These are phyloP conservation scores for Tylochromis polylepis DNA, from an alignment of 2,113 vertebrate genomes.

Conservation along the genomic window DNA sequence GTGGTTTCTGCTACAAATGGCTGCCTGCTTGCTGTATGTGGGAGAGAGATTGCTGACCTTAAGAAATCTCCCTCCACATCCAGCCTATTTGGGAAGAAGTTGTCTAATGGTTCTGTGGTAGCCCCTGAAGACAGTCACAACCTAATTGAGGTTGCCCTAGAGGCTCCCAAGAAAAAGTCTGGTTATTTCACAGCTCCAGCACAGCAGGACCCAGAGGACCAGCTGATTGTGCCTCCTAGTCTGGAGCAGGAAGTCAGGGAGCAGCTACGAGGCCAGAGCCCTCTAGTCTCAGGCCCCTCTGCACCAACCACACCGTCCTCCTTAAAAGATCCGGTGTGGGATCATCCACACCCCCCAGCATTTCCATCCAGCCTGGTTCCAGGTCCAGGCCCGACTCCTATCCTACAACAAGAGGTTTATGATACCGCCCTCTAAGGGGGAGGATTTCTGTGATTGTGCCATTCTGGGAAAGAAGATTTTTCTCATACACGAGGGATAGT, in stretches of 20 bases:
- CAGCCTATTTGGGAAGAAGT: constrained; percentile 90
- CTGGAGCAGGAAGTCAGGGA: constrained; percentile 92
- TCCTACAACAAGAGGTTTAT: constrained; percentile 84
- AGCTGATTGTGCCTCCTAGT: constrained; percentile 87
- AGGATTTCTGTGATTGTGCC: constrained; percentile 37
- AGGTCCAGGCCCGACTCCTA: constrained; percentile 37
- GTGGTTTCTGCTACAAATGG: constrained; percentile 80
- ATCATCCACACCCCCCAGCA: constrained; percentile 68
- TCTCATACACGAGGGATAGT: constrained; percentile 43
- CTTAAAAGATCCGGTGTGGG: constrained; percentile 69
- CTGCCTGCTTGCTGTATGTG: constrained; percentile 75
- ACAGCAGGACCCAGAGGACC: constrained; percentile 92
- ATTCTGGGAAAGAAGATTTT: constrained; percentile 25
- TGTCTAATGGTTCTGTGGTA: constrained; percentile 93
- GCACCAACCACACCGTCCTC: constrained; percentile 50
- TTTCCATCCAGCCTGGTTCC: constrained; percentile 46
- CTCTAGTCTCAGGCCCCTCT: constrained; percentile 60
- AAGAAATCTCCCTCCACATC: constrained; percentile 89
- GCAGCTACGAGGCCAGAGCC: constrained; percentile 79
- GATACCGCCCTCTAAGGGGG: constrained; percentile 86
- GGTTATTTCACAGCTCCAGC: constrained; percentile 94
- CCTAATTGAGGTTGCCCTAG: constrained; percentile 92
- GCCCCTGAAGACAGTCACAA: constrained; percentile 91
- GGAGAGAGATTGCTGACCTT: constrained; percentile 82
- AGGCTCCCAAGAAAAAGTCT: constrained; percentile 92